Evolutionary conservation across 1,140 invertebrate species (phyloP).

Genomic region (Spodoptera frugiperda): DNA sequence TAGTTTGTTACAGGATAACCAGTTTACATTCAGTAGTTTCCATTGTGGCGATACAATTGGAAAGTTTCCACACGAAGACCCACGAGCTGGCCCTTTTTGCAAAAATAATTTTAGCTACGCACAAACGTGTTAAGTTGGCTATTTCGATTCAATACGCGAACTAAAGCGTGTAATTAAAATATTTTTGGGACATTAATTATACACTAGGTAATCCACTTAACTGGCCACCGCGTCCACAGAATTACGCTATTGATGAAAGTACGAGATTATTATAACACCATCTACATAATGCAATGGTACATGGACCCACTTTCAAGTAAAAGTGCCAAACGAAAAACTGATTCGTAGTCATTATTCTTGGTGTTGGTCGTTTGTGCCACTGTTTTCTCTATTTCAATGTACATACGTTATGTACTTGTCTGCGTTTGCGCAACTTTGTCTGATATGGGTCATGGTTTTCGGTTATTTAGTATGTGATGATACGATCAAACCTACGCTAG

Average conservation of each 20-base stretch:
- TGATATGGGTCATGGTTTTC: constrained; percentile 32
- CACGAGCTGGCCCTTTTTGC: neutral
- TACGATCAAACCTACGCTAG: constrained; percentile 1
- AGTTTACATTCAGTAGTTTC: constrained; percentile 18
- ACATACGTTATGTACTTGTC: neutral
- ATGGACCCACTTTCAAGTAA: constrained; percentile 37
- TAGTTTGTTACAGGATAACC: constrained; percentile 15
- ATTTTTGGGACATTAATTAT: constrained; percentile 22
- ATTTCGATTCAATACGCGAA: constrained; percentile 23
- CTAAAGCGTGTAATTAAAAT: constrained; percentile 29
- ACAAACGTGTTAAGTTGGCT: neutral
- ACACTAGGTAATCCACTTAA: constrained; percentile 32
- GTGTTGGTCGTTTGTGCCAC: constrained; percentile 10
- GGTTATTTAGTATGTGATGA: neutral
- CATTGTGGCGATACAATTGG: neutral
- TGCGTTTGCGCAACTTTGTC: constrained; percentile 26
- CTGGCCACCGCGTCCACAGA: constrained; percentile 35
- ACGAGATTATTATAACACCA: constrained; percentile 45
- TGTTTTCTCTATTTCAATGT: constrained; percentile 24
- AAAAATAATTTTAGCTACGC: neutral
- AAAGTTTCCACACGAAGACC: neutral
- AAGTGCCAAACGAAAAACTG: constrained; percentile 29
- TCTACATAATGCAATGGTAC: constrained; percentile 40
- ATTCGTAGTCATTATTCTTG: constrained; percentile 18
- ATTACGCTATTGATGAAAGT: constrained; percentile 49